Conservation (phyloP, 2,113 vertebrate genomes). For the Ophiodon elongatus region DNA sequence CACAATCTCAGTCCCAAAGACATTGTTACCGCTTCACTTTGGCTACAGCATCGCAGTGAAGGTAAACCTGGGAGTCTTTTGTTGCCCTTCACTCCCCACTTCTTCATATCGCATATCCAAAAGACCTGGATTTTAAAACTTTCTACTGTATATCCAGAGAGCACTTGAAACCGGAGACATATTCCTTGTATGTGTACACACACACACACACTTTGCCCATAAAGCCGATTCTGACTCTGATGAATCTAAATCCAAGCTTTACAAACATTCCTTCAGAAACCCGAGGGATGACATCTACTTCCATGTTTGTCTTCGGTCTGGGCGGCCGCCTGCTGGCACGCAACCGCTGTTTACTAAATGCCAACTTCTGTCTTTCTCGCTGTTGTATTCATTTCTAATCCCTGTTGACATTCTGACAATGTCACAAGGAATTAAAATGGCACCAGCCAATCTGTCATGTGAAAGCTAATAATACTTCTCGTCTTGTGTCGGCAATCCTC, state of each 20-base stretch:
- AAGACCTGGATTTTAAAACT: not conserved
- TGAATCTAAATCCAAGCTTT: not conserved
- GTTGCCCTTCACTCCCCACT: not conserved
- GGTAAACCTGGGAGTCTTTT: not conserved
- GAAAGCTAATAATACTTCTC: not conserved
- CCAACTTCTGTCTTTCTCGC: conserved; percentile 9
- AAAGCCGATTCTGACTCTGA: not conserved
- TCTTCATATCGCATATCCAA: not conserved
- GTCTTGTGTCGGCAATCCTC: not conserved
- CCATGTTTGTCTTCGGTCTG: not conserved
- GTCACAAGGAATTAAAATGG: not conserved
- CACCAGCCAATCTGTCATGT: not conserved
- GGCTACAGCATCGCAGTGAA: not conserved
- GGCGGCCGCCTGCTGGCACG: conserved; percentile 12
- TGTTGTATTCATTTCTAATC: conserved; percentile 27
- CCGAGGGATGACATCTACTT: not conserved
- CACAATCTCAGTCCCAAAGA: not conserved
- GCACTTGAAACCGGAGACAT: too few relatives aligned
- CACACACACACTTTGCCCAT: too few relatives aligned
- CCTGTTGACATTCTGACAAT: conserved; percentile 13
- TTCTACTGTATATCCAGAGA: too few relatives aligned
- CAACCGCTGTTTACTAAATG: not conserved
- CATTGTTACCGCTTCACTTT: not conserved
- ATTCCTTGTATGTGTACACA: too few relatives aligned
- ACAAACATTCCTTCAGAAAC: not conserved